Percentiles rank a stretch among this genome's conserved stretches.
Evolutionary conservation across 2,797 vertebrate genomes (phyloP).

Genomic region (Nyctibius grandis): DNA sequence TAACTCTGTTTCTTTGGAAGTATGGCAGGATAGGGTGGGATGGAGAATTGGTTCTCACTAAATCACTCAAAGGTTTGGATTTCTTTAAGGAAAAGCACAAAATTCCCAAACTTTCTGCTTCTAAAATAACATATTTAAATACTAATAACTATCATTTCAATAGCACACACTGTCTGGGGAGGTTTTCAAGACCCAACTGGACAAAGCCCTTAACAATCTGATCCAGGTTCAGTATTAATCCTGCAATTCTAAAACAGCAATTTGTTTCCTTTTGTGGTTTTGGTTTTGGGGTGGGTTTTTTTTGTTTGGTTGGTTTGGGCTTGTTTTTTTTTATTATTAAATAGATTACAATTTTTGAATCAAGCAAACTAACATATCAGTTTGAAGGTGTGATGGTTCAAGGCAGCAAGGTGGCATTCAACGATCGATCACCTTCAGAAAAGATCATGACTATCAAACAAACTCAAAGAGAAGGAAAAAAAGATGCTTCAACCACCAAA

Average conservation of each 20-base stretch:
- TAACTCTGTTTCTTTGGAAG: no score
- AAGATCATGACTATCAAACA: not conserved
- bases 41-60: not conserved
- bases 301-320: not conserved
- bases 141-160: not conserved
- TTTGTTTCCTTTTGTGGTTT: not conserved
- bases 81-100: not conserved
- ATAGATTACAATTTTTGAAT: not conserved
- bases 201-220: not conserved
- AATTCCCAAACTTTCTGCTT: not conserved
- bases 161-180: not conserved
- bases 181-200: fast-evolving
- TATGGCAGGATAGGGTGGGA: not conserved
- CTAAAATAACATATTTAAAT: not conserved
- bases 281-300: not conserved
- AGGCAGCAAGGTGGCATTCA: not conserved
- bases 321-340: not conserved
- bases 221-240: not conserved
- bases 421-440: not conserved
- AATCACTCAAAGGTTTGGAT: not conserved
- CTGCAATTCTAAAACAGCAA: not conserved
- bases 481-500: not conserved
- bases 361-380: not conserved
- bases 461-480: not conserved
- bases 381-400: not conserved